Evolutionary conservation across 1,140 invertebrate species (phyloP).

Genomic region (Drosophila orosa): DNA sequence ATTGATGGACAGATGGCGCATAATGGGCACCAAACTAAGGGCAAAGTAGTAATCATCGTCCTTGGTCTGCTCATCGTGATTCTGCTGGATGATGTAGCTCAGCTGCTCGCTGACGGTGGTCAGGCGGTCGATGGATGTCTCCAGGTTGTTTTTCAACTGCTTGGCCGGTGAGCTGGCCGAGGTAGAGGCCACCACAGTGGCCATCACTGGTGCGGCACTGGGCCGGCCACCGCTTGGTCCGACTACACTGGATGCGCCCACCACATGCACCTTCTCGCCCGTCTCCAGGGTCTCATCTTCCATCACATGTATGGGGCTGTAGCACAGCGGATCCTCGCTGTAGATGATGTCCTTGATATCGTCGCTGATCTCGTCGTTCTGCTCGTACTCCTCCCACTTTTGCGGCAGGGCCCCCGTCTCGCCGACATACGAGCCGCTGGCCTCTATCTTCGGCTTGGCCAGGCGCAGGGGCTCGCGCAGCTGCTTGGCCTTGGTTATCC

Average conservation of each 20-base stretch:
- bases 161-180: slow-evolving; percentile 53
- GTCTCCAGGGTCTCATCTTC: slow-evolving; percentile 61
- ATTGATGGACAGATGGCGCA: slow-evolving; percentile 64
- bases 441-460: slow-evolving; percentile 65
- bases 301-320: slow-evolving; percentile 73
- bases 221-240: not conserved
- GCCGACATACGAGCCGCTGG: slow-evolving; percentile 18
- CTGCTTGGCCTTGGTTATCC: slow-evolving; percentile 62
- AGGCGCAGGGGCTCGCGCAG: slow-evolving; percentile 55
- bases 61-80: slow-evolving; percentile 60
- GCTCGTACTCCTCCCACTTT: slow-evolving; percentile 75
- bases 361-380: slow-evolving; percentile 67
- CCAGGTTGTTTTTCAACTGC: slow-evolving; percentile 69
- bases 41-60: slow-evolving; percentile 76
- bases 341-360: slow-evolving; percentile 77
- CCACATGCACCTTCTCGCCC: slow-evolving; percentile 52
- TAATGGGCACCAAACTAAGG: slow-evolving; percentile 62
- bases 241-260: slow-evolving; percentile 22
- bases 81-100: slow-evolving; percentile 67
- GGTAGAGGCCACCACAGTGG: slow-evolving; percentile 55
- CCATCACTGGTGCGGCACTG: slow-evolving; percentile 31
- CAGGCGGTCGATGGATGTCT: slow-evolving; percentile 67
- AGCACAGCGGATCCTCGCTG: slow-evolving; percentile 71
- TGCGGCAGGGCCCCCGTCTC: slow-evolving; percentile 63
- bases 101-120: slow-evolving; percentile 69